Base-by-base conservation (phyloP, 2,797 vertebrate genomes). In the Schizopygopsis pylzovi region DNA sequence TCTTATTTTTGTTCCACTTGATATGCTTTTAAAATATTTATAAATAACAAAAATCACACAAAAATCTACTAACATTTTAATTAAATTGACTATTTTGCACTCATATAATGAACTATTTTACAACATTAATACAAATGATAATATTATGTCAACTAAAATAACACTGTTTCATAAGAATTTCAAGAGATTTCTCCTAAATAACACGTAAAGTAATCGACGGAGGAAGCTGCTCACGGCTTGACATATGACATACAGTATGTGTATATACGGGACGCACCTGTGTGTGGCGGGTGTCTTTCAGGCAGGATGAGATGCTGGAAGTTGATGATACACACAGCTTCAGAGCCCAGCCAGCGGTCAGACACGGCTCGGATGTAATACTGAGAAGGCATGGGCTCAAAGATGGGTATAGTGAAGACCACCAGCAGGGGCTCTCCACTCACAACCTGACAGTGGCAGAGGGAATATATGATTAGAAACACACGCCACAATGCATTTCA, bases 271-370 rank as follows among this genome's bases (percentile, higher is more conserved):
- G 33, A 63, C 49, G 91, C 96, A 99, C 98, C 98, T 88, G 98
- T 99, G 93, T 99, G 98, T 1, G 98, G 98, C 1, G 98, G 98
- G 93, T 99, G 98, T 91, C 97, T 96, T 89, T 99, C 97, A 8
- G 98, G 98, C 82, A 99, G 93, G 91, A 99, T 99, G 87, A 99
- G 95, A 93, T 99, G 98, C 89, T 99, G 98, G 91, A 99, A 99
- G 95, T 98, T 99, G 92, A 99, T 98, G 88, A 98, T 95, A 88
- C 98, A 99, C 9, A 99, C 95, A 13, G 97, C 96, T 87, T 99
- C 98, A 10, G 98, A 97, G 65, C 98, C 97, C 22, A 99, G 91
- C 98, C 98, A 99, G 88, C 98, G 96, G 93, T 99, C 98, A 0
- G 98, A 99, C 78, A 99, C 97, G 2, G 96, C 97, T 84, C 95